phyloP scores from a whole-genome alignment of 30 jellyfish, hydroid and myxozoan species.

The Nemopilema nomurai region DNA sequence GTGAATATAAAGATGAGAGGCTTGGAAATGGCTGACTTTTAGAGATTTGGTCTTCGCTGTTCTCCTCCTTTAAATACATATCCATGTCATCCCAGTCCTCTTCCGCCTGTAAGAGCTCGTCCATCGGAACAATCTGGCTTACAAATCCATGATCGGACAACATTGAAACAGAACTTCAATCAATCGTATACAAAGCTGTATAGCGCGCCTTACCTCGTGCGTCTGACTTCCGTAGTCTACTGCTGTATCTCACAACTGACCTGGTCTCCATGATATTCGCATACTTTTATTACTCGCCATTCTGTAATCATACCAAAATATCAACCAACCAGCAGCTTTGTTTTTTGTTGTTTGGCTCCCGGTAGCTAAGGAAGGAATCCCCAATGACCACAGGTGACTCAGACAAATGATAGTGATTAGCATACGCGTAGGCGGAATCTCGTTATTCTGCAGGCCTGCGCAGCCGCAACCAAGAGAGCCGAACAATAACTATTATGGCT shows the following conservation, averaged over 20 bases:
- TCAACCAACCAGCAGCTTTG: constrained; percentile 13
- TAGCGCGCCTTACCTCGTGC: neutral
- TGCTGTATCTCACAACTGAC: neutral
- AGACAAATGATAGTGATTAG: neutral
- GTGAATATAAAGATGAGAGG: neutral
- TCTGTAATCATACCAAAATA: constrained; percentile 47
- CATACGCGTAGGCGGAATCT: constrained; percentile 20
- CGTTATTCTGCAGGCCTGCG: neutral
- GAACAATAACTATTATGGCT: neutral
- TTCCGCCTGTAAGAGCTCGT: constrained; percentile 11
- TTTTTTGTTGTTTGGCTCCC: constrained; percentile 5
- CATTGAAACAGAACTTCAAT: neutral
- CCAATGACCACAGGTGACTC: constrained; percentile 28
- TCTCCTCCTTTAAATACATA: constrained; percentile 26
- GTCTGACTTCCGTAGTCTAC: neutral
- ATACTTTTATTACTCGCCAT: neutral
- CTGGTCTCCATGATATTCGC: constrained; percentile 14
- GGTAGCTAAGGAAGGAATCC: constrained; percentile 64
- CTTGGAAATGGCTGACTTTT: neutral
- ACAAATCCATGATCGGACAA: constrained; percentile 40
- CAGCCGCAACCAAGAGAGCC: neutral
- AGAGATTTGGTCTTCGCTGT: neutral
- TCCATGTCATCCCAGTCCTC: constrained; percentile 66
- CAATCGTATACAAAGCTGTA: neutral
- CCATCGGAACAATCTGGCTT: constrained; percentile 53